A percentile compares a stretch with the other conserved stretches of the same genome.
These are phyloP conservation scores for Betta splendens DNA, from an alignment of 2,797 vertebrate species.

Conservation along the genomic window DNA sequence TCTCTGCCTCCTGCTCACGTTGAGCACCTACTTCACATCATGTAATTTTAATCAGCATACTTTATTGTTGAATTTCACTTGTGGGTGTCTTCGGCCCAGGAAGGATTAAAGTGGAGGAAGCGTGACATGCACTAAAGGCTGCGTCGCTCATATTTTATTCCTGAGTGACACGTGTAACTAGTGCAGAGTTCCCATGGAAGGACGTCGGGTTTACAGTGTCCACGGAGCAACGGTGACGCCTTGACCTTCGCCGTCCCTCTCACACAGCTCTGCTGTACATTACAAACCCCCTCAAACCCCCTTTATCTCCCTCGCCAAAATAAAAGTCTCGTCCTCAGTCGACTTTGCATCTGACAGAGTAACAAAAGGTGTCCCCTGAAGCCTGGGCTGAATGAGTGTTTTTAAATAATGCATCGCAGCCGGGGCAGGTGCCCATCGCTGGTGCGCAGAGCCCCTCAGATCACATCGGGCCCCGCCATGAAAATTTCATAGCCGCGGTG, in stretches of 20 bases:
- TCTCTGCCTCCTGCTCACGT: slow-evolving; percentile 33
- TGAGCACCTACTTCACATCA: slow-evolving; percentile 21
- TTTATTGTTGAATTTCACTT: slow-evolving; percentile 23
- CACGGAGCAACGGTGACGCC: slow-evolving; percentile 13
- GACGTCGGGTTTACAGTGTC: slow-evolving; percentile 33
- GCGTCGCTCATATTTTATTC: slow-evolving; percentile 64
- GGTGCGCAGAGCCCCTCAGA: slow-evolving; percentile 70
- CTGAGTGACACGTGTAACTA: slow-evolving; percentile 60
- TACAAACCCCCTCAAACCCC: slow-evolving; percentile 17
- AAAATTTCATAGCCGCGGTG: slow-evolving; percentile 71
- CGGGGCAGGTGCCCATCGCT: slow-evolving; percentile 72
- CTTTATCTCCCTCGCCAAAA: slow-evolving; percentile 51
- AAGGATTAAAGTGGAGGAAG: slow-evolving; percentile 29
- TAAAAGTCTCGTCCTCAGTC: slow-evolving; percentile 48
- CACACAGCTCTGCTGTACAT: slow-evolving; percentile 48
- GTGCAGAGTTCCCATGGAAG: slow-evolving; percentile 32
- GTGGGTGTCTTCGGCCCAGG: slow-evolving; percentile 1
- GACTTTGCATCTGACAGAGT: slow-evolving; percentile 72
- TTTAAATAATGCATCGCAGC: slow-evolving; percentile 78
- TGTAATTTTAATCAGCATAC: slow-evolving; percentile 16
- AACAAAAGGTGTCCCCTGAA: slow-evolving; percentile 78
- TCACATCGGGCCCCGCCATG: slow-evolving; percentile 68
- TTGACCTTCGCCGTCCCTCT: slow-evolving; percentile 55
- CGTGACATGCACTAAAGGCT: slow-evolving; percentile 22
- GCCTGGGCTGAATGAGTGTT: slow-evolving; percentile 77